Evolutionary conservation across 53 echinoderm and acorn worm species (phyloP).

Genomic region (Stichopus horrens): DNA sequence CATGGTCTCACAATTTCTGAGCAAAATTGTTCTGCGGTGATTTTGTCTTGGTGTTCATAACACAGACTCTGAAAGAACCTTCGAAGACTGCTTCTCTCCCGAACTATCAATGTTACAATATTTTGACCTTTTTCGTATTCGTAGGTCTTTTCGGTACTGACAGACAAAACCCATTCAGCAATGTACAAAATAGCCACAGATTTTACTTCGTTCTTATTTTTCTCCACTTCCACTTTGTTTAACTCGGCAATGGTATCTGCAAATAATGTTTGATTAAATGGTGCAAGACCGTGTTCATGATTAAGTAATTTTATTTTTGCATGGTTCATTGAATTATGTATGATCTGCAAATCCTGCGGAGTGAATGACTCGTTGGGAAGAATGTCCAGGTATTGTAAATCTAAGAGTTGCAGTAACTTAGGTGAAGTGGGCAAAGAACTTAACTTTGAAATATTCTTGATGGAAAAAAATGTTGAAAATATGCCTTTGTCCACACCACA

Average conservation of each 20-base stretch:
- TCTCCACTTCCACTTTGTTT: not conserved
- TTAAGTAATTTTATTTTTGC: not conserved
- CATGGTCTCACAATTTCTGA: too few species aligned
- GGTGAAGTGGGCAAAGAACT: not conserved
- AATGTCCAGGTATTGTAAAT: not conserved
- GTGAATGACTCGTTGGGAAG: not conserved
- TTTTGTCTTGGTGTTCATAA: not conserved
- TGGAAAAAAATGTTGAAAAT: not conserved
- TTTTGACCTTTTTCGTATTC: conserved; percentile 9
- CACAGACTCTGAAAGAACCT: not conserved
- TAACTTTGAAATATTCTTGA: not conserved
- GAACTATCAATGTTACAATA: not conserved
- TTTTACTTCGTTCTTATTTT: too few species aligned
- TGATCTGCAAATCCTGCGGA: not conserved
- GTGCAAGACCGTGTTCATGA: not conserved
- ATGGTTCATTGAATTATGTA: not conserved
- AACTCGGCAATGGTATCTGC: not conserved
- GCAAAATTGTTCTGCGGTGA: too few species aligned
- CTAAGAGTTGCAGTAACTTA: not conserved
- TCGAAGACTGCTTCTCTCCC: not conserved
- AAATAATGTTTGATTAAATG: not conserved
- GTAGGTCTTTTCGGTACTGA: not conserved
- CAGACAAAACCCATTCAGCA: not conserved
- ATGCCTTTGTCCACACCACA: not conserved
- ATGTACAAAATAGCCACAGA: not conserved